phyloP scores from a whole-genome alignment of 1,140 invertebrate species.

The Drosophila malerkotliana region DNA sequence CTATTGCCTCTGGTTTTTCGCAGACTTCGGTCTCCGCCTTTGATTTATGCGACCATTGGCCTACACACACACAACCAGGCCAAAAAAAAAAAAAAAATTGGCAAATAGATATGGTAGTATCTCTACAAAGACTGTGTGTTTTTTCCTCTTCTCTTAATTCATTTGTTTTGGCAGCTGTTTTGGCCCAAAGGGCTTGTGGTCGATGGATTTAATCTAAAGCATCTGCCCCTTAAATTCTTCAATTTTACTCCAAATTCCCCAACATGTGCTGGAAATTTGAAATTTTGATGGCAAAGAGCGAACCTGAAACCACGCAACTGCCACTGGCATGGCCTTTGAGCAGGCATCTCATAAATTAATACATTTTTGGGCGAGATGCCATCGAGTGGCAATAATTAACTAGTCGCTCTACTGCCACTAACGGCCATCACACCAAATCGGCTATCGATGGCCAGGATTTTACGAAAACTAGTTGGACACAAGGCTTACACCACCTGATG shows the following conservation, averaged over 20 bases:
- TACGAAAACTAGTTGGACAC: conserved; percentile 20
- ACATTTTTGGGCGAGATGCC: conserved; percentile 42
- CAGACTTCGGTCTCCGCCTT: conserved; percentile 32
- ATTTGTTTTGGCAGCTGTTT: conserved; percentile 44
- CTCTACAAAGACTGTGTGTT: conserved; percentile 7
- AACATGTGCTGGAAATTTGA: background rate
- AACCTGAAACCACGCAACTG: conserved; percentile 1
- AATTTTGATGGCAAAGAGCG: background rate
- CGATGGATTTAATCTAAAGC: conserved; percentile 10
- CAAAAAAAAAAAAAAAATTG: background rate
- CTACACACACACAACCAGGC: conserved; percentile 24
- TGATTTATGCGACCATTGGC: conserved; percentile 61
- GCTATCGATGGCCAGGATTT: conserved; percentile 29
- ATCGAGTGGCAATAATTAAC: conserved; percentile 69
- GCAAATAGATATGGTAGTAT: conserved; percentile 6
- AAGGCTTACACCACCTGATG: background rate
- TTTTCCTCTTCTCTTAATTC: conserved; percentile 4
- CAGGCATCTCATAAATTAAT: conserved; percentile 61
- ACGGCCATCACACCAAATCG: conserved; percentile 21
- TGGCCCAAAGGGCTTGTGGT: conserved; percentile 4
- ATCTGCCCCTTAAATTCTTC: conserved; percentile 3
- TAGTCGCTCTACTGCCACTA: conserved; percentile 16
- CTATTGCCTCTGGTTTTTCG: conserved; percentile 21
- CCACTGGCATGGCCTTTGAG: conserved; percentile 41
- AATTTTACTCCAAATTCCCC: background rate